Percentiles rank a stretch among this genome's conserved stretches.
These are phyloP conservation scores for Hystrix cristata DNA, from an alignment of 2,113 vertebrate genomes.

Conservation along the genomic window DNA sequence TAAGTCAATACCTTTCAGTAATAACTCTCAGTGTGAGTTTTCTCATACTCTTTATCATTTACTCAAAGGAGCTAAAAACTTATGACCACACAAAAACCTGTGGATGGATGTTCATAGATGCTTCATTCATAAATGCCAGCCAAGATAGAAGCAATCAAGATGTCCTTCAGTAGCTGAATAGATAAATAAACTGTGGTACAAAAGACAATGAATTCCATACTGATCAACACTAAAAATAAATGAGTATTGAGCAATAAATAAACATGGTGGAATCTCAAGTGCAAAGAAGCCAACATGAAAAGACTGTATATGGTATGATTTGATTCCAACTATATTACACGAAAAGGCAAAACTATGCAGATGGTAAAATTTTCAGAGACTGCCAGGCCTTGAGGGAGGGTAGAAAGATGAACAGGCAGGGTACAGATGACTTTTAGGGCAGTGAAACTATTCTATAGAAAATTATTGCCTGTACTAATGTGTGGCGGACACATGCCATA, in stretches of 20 bases:
- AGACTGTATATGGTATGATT: background rate
- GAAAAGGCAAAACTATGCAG: background rate
- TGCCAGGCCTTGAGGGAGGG: background rate
- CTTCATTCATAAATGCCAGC: background rate
- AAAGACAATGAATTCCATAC: background rate
- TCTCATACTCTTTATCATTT: background rate
- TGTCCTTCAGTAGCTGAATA: background rate
- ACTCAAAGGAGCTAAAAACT: background rate
- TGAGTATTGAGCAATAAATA: background rate
- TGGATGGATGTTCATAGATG: background rate
- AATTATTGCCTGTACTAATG: background rate
- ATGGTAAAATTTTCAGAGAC: background rate
- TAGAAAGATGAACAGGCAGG: background rate
- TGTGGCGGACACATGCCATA: background rate
- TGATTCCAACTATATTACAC: background rate
- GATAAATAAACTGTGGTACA: background rate
- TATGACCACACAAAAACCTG: background rate
- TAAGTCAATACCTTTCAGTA: no score
- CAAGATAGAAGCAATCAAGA: background rate
- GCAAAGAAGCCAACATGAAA: conserved; percentile 13
- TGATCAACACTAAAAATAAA: background rate
- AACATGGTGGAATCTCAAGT: background rate
- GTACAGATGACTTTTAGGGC: background rate
- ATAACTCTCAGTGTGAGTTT: no score
- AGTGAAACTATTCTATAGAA: background rate